phyloP scores from a whole-genome alignment of 2,888 invertebrate genomes.

The Cheilosia vulpina region DNA sequence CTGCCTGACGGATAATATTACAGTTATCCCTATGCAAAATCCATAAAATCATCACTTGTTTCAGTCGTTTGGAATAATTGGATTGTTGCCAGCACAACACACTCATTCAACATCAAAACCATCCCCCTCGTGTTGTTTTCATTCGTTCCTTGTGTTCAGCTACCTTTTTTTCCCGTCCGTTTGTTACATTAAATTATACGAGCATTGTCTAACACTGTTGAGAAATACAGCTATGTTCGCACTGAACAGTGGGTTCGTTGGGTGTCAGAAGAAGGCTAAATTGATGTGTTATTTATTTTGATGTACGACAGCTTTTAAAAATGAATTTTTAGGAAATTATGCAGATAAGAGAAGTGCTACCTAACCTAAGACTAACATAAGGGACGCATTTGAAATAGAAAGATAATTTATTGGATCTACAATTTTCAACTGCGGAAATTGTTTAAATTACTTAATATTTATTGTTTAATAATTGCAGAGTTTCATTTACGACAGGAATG shows the following conservation, averaged over 20 bases:
- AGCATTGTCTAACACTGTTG: conserved; percentile 44
- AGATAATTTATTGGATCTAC: no score
- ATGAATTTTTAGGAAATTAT: no score
- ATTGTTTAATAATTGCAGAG: no score
- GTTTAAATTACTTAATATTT: no score
- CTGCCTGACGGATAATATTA: conserved; percentile 55
- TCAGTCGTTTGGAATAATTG: conserved; percentile 72
- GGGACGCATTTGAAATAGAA: no score
- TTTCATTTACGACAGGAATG: no score
- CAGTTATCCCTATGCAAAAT: conserved; percentile 73
- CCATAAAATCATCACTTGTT: conserved; percentile 74
- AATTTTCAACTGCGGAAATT: no score
- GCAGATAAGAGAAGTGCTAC: no score
- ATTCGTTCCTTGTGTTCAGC: neutral
- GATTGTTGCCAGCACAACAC: conserved; percentile 72
- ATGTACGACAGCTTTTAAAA: no score
- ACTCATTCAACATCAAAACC: conserved; percentile 64
- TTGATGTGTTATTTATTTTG: no score
- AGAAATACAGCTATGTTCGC: neutral
- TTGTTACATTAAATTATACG: conserved; percentile 62
- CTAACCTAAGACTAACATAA: no score
- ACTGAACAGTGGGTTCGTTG: conserved; percentile 36
- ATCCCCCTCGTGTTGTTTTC: conserved; percentile 39
- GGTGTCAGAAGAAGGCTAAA: neutral
- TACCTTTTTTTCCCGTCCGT: conserved; percentile 34